Base-by-base conservation (phyloP, 2,113 vertebrate species). In the Eclectus roratus region DNA sequence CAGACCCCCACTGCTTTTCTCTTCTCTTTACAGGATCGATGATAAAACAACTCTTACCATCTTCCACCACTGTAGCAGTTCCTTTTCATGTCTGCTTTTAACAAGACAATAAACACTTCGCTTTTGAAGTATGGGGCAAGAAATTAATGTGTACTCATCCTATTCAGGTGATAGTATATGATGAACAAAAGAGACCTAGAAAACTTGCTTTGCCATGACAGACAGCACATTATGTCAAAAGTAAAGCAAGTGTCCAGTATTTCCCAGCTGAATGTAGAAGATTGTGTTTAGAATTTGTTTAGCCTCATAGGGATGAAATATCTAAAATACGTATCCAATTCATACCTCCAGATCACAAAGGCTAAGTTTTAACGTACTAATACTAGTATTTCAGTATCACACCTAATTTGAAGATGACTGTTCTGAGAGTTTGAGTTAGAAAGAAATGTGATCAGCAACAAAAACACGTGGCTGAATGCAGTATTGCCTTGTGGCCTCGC, bases 401-500 rank as follows among this genome's bases (percentile, higher is more conserved):
- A 79, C 61, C 10, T 87, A 72, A 91, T 61, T 65, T 81, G 43
- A 72, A 84, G 60, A 85, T 56, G 33, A 27, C 24, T 43, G 17
- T 37, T 91, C 49, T 69, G 53, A 77, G 56, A 69, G 11, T 20
- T 9, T 58, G 53, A 49, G 15, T 69, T 55, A 37, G n/a, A 76
- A 80, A 85, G 53, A 69, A 89, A 63, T 4, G 50, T 21, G 50
- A 56, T 17, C 43, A 85, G 24, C 43, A 83, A 16, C 10, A 85
- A 52, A 93, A 76, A 55, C 2, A 35, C 2, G 8, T 2, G 78
- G 14, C 31, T 72, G 50, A 80, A 80, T 6, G 12, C 23, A n/a
- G 10, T 10, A 21, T 2, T 19, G 41, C 28, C 72, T 52, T 0
- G 0, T 25, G 61, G 74, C 21, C 37, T 72, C 4, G 3, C 43